Percentiles rank a stretch among this genome's conserved stretches.
These are phyloP conservation scores for Calliphora vicina DNA, from an alignment of 1,140 invertebrate species.

Conservation along the genomic window DNA sequence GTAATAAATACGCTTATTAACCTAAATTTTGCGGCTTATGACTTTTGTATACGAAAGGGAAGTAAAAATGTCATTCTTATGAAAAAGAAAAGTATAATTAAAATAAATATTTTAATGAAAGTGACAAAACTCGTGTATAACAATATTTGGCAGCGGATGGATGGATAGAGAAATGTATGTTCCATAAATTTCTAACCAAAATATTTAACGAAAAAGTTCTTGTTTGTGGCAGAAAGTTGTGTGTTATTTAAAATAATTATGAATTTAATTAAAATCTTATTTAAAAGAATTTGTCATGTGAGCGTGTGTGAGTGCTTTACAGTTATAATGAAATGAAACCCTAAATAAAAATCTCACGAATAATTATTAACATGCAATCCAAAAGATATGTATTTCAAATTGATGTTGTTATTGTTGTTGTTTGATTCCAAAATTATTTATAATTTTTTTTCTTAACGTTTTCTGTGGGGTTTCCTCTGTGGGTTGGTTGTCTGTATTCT, in stretches of 20 bases:
- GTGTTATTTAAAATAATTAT: neutral
- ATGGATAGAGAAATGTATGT: too few species aligned
- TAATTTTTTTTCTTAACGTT: neutral
- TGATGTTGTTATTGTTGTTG: too few species aligned
- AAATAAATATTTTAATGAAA: neutral
- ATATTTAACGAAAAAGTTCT: too few species aligned
- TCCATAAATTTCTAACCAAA: too few species aligned
- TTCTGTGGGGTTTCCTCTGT: neutral
- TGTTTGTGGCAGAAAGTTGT: too few species aligned
- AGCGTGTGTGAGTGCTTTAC: neutral
- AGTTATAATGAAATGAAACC: neutral
- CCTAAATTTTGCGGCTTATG: neutral
- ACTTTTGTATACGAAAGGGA: neutral
- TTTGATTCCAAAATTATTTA: too few species aligned
- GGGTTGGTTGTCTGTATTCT: neutral
- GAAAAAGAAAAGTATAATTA: neutral
- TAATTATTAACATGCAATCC: neutral
- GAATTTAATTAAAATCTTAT: neutral
- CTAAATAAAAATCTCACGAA: neutral
- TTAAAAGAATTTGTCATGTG: neutral
- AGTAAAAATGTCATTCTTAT: neutral
- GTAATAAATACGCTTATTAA: slow-evolving; percentile 26
- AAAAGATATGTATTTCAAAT: neutral
- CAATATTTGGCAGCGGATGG: neutral
- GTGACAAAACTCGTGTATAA: neutral